Base-by-base conservation (phyloP, 1,140 invertebrate species). In the Neodiprion pinetum region DNA sequence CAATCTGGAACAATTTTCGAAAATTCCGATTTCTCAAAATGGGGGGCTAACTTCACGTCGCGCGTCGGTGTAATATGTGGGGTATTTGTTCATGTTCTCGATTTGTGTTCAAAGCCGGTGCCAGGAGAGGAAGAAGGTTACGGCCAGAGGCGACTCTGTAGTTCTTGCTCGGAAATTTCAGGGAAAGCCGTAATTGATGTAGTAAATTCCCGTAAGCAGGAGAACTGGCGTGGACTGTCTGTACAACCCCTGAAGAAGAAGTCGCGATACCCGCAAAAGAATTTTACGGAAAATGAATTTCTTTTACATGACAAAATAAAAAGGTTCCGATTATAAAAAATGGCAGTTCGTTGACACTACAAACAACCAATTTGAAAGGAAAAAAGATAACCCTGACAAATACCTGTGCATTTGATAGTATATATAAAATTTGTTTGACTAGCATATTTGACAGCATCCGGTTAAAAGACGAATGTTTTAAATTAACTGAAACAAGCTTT, bases 201-300 rank as follows among this genome's bases (percentile, higher is more conserved):
- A 48, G n/a, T 74, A 8, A 75, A 70, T 23, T n/a, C 61, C 5
- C 76, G 75, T 48, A 74, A 77, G 50, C 70, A 40, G 14, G 77
- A 80, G 67, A 68, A 78, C 71, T 80, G 78, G 79, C 68, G 67
- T 28, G 77, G 75, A 7, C 17, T 73, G 69, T 70, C 48, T 10
- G 50, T 11, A 21, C 71, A 48, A 7, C 12, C n/a, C n/a, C 17
- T 53, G 14, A 65, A 53, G 70, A 71, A 49, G 66, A 72, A 72
- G 14, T 67, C 72, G 12, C 53, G 61, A 23, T 7, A 73, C n/a
- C 12, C 67, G 21, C 47, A 17, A 14, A 73, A 73, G 49, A 73
- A 48, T 48, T 48, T 48, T n/a, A 5, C 67, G 72, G 53, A 67
- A n/a, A 73, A 73, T 40, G 67, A 48, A 12, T 73, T 9, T 48